Percentiles rank a stretch among this genome's conserved stretches.
Conservation (phyloP, 2,113 vertebrate genomes). For the Heloderma charlesbogerti region DNA sequence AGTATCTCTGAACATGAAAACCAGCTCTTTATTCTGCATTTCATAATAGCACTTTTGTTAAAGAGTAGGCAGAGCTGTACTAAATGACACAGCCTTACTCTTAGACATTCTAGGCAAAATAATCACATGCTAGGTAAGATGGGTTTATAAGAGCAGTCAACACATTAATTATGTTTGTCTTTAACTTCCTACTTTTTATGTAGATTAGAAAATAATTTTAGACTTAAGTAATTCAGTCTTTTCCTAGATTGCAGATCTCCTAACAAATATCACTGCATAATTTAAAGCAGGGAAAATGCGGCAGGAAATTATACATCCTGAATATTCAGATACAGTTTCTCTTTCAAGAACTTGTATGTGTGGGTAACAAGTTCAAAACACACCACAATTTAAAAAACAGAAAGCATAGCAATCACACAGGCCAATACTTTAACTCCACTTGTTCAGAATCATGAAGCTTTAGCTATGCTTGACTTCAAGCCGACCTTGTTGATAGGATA, state of each 20-base stretch:
- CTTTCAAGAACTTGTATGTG: not conserved
- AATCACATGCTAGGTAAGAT: not conserved
- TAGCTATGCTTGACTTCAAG: constrained; percentile 67
- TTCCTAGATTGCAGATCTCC: not conserved
- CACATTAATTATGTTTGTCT: not conserved
- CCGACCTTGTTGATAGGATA: constrained; percentile 57
- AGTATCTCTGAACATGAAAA: not conserved
- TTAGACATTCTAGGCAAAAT: not conserved
- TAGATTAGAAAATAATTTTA: not conserved
- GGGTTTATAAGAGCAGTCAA: not conserved
- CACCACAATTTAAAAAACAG: not conserved
- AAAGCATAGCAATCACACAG: constrained; percentile 46
- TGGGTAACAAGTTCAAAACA: too few relatives aligned
- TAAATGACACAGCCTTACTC: too few relatives aligned
- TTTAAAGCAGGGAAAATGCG: not conserved
- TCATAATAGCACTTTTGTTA: not conserved
- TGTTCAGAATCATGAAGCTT: constrained; percentile 53
- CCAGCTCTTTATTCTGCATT: not conserved
- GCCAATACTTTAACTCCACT: constrained; percentile 60
- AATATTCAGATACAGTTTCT: not conserved
- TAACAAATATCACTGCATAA: not conserved
- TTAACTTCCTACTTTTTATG: not conserved
- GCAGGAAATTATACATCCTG: not conserved
- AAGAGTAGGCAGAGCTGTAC: not conserved
- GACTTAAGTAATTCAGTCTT: not conserved